Conservation (phyloP, 2,888 invertebrate species). For the Leptopilina syphax region DNA sequence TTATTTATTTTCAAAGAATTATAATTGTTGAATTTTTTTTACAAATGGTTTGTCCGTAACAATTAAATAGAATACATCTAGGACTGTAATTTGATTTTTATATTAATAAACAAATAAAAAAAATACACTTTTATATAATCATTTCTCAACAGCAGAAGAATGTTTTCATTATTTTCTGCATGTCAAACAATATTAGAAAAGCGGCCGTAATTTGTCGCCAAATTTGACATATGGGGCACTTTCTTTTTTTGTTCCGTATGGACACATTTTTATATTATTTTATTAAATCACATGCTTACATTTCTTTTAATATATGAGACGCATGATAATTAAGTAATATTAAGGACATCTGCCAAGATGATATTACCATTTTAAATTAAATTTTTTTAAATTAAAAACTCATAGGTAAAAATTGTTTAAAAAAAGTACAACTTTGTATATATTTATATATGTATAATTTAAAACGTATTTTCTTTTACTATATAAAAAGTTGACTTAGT, state of each 20-base stretch:
- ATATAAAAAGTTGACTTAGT: no score
- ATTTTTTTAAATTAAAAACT: constrained; percentile 2
- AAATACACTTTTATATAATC: background rate
- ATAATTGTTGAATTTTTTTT: background rate
- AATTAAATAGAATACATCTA: constrained; percentile 13
- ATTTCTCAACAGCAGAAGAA: background rate
- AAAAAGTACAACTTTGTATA: background rate
- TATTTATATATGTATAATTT: background rate
- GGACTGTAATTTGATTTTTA: constrained; percentile 13
- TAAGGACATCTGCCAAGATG: background rate
- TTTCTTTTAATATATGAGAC: constrained; percentile 46
- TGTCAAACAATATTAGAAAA: constrained; percentile 9
- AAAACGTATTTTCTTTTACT: background rate
- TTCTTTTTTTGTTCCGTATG: background rate
- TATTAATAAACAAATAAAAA: constrained; percentile 11
- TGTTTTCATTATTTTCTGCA: background rate
- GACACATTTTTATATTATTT: constrained; percentile 5
- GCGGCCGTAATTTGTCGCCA: background rate
- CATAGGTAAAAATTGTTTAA: constrained; percentile 24
- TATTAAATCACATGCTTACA: constrained; percentile 55
- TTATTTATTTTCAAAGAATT: constrained; percentile 10
- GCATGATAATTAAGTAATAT: background rate
- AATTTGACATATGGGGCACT: constrained; percentile 4
- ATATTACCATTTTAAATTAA: constrained; percentile 38
- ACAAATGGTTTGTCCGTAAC: background rate